phyloP scores from a whole-genome alignment of 2,888 invertebrate species.

The Erpobdella octoculata region DNA sequence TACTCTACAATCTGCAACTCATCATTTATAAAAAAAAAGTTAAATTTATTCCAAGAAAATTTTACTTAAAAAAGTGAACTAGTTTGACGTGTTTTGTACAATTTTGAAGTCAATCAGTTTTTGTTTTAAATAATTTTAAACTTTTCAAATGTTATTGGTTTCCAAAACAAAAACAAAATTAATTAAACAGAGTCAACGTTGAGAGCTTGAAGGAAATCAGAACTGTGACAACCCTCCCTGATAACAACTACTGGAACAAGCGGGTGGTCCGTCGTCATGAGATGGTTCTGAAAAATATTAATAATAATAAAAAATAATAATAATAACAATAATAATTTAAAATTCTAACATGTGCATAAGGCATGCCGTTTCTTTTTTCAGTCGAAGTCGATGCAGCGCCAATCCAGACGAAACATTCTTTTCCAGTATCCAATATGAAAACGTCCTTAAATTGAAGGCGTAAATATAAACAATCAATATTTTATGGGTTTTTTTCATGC shows the following conservation, averaged over 20 bases:
- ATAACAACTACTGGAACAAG: constrained; percentile 42
- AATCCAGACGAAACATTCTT: constrained; percentile 46
- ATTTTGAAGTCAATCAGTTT: no score
- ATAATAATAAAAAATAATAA: not conserved
- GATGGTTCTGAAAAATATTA: constrained; percentile 41
- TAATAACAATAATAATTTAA: constrained; percentile 31
- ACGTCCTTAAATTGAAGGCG: constrained; percentile 41
- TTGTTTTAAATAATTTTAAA: no score
- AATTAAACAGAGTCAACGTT: not conserved
- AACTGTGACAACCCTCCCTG: constrained; percentile 37
- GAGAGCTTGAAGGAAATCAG: constrained; percentile 36
- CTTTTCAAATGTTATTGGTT: no score
- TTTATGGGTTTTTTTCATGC: not conserved
- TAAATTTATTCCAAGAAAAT: no score
- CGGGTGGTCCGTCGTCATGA: constrained; percentile 43
- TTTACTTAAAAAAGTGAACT: no score
- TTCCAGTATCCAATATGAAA: constrained; percentile 47
- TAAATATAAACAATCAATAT: not conserved
- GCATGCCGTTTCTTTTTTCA: constrained; percentile 47
- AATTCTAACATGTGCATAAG: constrained; percentile 49
- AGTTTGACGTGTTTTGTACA: no score
- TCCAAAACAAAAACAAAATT: not conserved
- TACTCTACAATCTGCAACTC: no score
- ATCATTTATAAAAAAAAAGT: no score
- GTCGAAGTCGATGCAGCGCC: constrained; percentile 43